These are phyloP conservation scores for Cynopterus brachyotis DNA, from an alignment of 2,113 vertebrate species.

Conservation along the genomic window DNA sequence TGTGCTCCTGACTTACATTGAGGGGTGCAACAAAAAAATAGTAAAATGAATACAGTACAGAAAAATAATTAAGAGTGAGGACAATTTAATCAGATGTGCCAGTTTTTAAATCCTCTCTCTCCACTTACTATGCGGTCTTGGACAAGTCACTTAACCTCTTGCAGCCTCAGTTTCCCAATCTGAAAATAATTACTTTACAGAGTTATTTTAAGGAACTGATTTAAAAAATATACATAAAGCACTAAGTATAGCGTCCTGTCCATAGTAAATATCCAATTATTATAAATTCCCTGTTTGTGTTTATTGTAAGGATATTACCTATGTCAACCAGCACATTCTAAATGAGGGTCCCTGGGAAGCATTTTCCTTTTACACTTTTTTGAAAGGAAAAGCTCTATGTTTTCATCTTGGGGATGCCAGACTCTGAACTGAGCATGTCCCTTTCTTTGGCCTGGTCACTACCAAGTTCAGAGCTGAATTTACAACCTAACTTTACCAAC, in stretches of 20 bases:
- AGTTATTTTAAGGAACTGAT: not conserved
- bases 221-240: slow-evolving; percentile 19
- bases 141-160: slow-evolving; percentile 26
- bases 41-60: not conserved
- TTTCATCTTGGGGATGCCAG: not conserved
- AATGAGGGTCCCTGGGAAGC: not conserved
- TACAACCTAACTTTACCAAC: not conserved
- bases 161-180: not conserved
- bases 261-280: not conserved
- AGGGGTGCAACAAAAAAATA: not conserved
- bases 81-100: not conserved
- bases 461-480: not conserved
- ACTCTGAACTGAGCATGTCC: not conserved
- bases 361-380: not conserved
- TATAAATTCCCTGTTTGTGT: not conserved
- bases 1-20: not conserved
- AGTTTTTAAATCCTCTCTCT: not conserved
- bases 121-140: not conserved
- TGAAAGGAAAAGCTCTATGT: slow-evolving; percentile 3
- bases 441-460: not conserved
- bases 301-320: not conserved
- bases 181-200: slow-evolving; percentile 10
- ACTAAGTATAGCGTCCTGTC: not conserved
- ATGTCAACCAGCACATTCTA: not conserved
- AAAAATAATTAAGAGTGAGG: not conserved